Base-by-base conservation (phyloP, 2,113 vertebrate species). In the Picathartes gymnocephalus region DNA sequence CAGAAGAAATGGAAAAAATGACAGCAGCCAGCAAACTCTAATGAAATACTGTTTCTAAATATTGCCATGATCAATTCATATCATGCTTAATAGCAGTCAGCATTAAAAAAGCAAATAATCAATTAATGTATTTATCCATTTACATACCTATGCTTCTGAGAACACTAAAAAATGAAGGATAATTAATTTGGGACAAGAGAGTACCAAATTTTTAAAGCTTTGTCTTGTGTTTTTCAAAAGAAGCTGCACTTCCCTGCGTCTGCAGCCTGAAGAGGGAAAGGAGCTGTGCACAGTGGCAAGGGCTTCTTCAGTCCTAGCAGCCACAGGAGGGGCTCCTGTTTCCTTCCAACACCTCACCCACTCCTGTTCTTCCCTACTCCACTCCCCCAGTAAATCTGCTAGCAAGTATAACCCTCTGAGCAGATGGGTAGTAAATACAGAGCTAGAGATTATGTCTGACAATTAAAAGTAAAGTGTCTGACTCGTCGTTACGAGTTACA, bases 351-450 rank as follows among this genome's bases (percentile, higher is more conserved):
- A 93, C 92, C 48, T 80, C 92, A 91, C 91, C 94, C 91, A 88
- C 94, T 97, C 68, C 81, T 89, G 87, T 91, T 95, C 95, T 92
- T 95, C 83, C 76, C 44, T 84, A 76, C 64, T 93, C 7, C 35
- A 90, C 91, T 96, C 91, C 88, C 64, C 80, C 91, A 66, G 83
- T 58, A 95, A 94, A 92, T 96, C 92, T 97, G 95, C 83, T 92
- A 86, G 80, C 83, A 95, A 69, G 60, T 64, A 83, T 76, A 94
- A 83, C 33, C 6, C 76, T 81, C 51, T 81, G 80, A 95, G 86
- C 95, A 97, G 82, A 96, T 94, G 94, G 94, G 47, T 77, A 90
- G 91, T 93, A 96, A 96, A 96, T 81, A 92, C 47, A 77, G 88
- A 92, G 69, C 68, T 81, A 56, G 72, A 91, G 88, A 94, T 84